Evolutionary conservation across 2,888 invertebrate genomes (phyloP), one percentile per base, ranked within the genome.

Genomic region (Platerodrilus igneus): DNA sequence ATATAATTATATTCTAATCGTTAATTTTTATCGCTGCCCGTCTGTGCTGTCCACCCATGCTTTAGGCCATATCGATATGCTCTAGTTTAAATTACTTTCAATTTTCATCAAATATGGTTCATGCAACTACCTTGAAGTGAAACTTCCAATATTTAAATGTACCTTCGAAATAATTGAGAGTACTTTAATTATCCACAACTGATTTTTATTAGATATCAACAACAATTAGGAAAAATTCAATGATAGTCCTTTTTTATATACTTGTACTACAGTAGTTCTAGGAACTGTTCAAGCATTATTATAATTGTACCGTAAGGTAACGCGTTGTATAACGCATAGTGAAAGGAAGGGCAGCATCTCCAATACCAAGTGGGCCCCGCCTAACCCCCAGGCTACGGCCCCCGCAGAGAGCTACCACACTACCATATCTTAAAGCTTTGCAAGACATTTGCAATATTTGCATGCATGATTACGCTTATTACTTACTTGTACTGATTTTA

Each of bases 301-400:
- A 46, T 43, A 41, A 39, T n/a, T n/a, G n/a, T n/a, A n/a, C n/a
- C n/a, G n/a, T n/a, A n/a, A 29, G 40, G 40, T 51, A 43, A 40
- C 33, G 40, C 38, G 63, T 66, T 67, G 67, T 66, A 65, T 65
- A 67, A 66, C 63, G 55, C 57, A 60, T 29, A 41, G 67, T 66
- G 67, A 66, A 66, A 66, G 67, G 67, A 67, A 67, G 67, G 67
- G 67, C 67, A 67, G 59, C 65, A 67, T 67, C 66, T 66, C 62
- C 61, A 54, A n/a, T n/a, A n/a, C n/a, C n/a, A n/a, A 57, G 53
- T 59, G 62, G 59, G 58, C 67, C 63, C 64, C 66, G 64, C 66
- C 66, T 61, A 57, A 62, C 60, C 66, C 64, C 43, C 51, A 48
- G 66, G 66, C 66, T 50, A 45, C 57, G 59, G 60, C 66, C 65